Evolutionary conservation across 2,888 invertebrate genomes (phyloP), one percentile per base, ranked within the genome.

Genomic region (Atrina japonica): DNA sequence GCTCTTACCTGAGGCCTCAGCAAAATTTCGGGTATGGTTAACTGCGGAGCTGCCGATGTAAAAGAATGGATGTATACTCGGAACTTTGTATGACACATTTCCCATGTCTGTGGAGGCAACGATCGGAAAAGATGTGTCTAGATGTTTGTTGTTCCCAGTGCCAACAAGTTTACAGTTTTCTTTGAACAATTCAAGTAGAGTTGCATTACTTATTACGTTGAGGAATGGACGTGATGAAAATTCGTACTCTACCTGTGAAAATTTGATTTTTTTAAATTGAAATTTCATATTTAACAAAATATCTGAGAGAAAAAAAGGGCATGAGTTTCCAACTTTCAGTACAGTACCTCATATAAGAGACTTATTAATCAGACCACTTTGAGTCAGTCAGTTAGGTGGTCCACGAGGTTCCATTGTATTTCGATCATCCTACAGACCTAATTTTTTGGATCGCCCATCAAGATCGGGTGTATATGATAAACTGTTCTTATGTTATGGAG

Each of bases 21-120:
- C 80, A 68, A 90, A 90, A 1, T 80, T 87, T 27, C 77, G 76
- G 0, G 89, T 84, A 64, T 88, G 88, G 60, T 84, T 86, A 47
- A 78, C 78, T 7, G 81, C 85, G 9, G 65, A 66, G 3, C 86
- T 83, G 41, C 86, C 88, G n/a, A 86, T 77, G 60, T 71, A 71
- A 53, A 76, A 85, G 52, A 61, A 58, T 0, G 83, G 83, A 66
- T 87, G 86, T 23, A 87, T 86, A 56, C 79, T 80, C 3, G 88
- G 88, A 5, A 88, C 83, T 27, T 76, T 79, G 47, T 87, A 82
- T 0, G 87, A 86, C 11, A 88, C 86, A 66, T 88, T 87, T 2
- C 88, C 88, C 85, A 88, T 86, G 55, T 88, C 88, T 9, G 86
- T 83, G 9, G 87, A 88, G 6, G 84, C 88, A 1, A 67, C 66